phyloP scores from a whole-genome alignment of 2,888 invertebrate genomes.

The Drosophila fungiperda region DNA sequence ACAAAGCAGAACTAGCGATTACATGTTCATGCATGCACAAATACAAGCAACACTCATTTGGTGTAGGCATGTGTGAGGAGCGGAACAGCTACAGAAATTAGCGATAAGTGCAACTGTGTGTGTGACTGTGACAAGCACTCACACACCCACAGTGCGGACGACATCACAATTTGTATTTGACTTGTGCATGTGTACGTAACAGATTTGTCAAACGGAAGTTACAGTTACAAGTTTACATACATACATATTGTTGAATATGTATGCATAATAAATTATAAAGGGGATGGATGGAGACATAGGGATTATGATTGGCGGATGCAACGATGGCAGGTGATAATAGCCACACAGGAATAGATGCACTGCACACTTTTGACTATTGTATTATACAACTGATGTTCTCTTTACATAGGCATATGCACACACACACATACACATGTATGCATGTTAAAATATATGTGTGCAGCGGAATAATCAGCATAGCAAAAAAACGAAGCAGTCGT shows the following conservation, averaged over 20 bases:
- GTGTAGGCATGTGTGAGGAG: conserved; percentile 13
- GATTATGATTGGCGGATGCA: conserved; percentile 14
- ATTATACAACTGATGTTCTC: neutral
- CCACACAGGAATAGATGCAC: neutral
- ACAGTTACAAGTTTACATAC: conserved; percentile 19
- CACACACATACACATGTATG: neutral
- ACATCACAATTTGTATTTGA: conserved; percentile 25
- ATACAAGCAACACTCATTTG: conserved; percentile 17
- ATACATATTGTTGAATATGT: neutral
- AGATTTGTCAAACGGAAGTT: conserved; percentile 46
- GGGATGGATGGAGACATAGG: neutral
- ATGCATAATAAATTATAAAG: conserved; percentile 2
- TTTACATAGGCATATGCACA: neutral
- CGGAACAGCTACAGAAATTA: conserved; percentile 24
- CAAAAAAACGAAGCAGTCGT: conserved; percentile 6
- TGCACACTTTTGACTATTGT: neutral
- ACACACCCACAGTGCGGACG: conserved; percentile 23
- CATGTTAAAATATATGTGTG: neutral
- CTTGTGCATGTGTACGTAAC: conserved; percentile 11
- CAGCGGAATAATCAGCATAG: conserved; percentile 3
- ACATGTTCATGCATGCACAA: conserved; percentile 22
- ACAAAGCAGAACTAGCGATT: conserved; percentile 38
- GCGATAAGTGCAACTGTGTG: conserved; percentile 35
- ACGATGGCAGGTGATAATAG: conserved; percentile 17
- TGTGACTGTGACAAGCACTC: conserved; percentile 17